Evolutionary conservation across 2,113 vertebrate species (phyloP).

Genomic region (Thomomys bottae): DNA sequence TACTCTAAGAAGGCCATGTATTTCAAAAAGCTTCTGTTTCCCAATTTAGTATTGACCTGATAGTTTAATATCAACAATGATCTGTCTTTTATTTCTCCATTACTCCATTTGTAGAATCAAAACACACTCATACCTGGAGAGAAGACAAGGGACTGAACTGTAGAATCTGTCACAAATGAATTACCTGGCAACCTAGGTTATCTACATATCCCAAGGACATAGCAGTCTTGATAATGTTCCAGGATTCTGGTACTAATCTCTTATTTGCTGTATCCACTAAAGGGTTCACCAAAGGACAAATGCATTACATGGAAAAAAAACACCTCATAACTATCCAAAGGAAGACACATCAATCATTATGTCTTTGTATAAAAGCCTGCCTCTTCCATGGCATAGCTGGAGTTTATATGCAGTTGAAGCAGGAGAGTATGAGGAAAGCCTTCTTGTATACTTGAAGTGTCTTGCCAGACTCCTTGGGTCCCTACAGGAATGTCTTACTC

Average conservation of each 20-base stretch:
- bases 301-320: conserved; percentile 9
- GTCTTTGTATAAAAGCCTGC: background rate
- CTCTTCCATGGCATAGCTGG: background rate
- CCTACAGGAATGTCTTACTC: conserved; percentile 49
- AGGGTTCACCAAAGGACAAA: conserved; percentile 2
- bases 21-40: background rate
- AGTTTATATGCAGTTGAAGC: background rate
- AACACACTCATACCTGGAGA: background rate
- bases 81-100: background rate
- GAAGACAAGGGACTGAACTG: background rate
- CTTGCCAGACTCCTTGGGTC: conserved; percentile 44
- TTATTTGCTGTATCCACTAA: background rate
- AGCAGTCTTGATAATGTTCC: background rate
- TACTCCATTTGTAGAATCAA: conserved; percentile 25
- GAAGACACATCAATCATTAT: background rate
- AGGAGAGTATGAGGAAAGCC: background rate
- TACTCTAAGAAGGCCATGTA: too few species aligned
- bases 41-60: background rate
- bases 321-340: background rate
- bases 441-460: background rate
- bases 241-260: conserved; percentile 8
- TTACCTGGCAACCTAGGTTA: background rate
- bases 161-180: background rate
- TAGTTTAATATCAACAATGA: background rate
- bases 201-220: background rate